Evolutionary conservation across 2,797 vertebrate genomes (phyloP).

Genomic region (Philypnodon macrostomus): DNA sequence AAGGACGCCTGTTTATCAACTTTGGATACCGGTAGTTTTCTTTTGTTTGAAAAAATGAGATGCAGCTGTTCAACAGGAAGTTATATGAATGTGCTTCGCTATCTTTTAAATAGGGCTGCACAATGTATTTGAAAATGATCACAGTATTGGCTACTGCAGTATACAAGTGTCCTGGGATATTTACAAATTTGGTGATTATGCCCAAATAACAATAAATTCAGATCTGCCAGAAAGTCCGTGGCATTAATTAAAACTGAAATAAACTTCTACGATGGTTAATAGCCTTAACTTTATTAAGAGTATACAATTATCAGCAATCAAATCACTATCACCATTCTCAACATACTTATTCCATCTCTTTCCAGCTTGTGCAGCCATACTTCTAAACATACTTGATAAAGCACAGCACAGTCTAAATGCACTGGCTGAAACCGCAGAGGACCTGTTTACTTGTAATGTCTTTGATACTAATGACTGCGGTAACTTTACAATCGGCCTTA

Average conservation of each 20-base stretch:
- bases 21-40: conserved; percentile 43
- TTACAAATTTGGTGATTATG: too few species aligned
- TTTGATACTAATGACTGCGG: conserved; percentile 59
- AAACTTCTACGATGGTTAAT: too few species aligned
- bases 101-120: not conserved
- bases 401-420: conserved; percentile 27
- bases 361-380: too few species aligned
- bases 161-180: too few species aligned
- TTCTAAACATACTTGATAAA: conserved; percentile 37
- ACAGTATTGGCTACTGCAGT: too few species aligned
- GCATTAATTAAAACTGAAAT: too few species aligned
- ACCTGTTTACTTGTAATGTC: conserved; percentile 49
- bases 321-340: too few species aligned
- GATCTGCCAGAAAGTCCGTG: too few species aligned
- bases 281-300: too few species aligned
- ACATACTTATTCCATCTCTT: too few species aligned
- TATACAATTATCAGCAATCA: too few species aligned
- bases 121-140: conserved; percentile 40
- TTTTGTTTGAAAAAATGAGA: conserved; percentile 36
- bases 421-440: conserved; percentile 34
- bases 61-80: conserved; percentile 27
- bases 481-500: conserved; percentile 57
- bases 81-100: conserved; percentile 34
- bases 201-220: too few species aligned
- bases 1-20: conserved; percentile 39